phyloP scores from a whole-genome alignment of 2,113 vertebrate genomes.

The Perca fluviatilis region DNA sequence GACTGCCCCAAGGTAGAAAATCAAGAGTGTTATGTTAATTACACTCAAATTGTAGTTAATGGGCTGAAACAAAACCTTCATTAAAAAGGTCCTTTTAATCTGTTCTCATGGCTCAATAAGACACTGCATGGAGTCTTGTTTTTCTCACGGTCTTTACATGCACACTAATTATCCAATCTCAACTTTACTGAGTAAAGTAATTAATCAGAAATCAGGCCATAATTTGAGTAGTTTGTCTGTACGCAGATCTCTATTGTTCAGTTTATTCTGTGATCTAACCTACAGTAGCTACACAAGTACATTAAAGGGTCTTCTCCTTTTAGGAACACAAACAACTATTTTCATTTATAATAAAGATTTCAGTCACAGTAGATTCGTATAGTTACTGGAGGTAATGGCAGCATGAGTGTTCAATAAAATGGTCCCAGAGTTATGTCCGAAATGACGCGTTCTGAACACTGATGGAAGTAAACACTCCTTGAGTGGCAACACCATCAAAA shows the following conservation, averaged over 20 bases:
- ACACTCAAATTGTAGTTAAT: neutral
- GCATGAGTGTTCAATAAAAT: neutral
- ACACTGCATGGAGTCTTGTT: neutral
- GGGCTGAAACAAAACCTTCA: constrained; percentile 1
- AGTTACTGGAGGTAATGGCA: neutral
- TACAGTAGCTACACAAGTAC: neutral
- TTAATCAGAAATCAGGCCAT: neutral
- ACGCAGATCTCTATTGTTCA: neutral
- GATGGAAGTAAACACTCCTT: neutral
- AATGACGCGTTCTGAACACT: neutral
- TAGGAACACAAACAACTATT: neutral
- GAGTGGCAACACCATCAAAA: no score
- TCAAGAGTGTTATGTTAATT: neutral
- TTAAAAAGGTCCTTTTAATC: constrained; percentile 12
- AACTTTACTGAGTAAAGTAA: neutral
- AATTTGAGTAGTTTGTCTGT: neutral
- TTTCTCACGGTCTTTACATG: neutral
- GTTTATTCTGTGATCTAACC: neutral
- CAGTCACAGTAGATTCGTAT: no score
- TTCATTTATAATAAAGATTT: neutral
- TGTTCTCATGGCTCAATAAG: neutral
- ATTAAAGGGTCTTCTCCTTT: neutral
- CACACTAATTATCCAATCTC: neutral
- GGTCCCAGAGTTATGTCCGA: neutral
- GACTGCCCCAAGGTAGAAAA: neutral